Evolutionary conservation across 2,888 invertebrate genomes (phyloP), one percentile per base, ranked within the genome.

Genomic region (Aporophyla lueneburgensis): DNA sequence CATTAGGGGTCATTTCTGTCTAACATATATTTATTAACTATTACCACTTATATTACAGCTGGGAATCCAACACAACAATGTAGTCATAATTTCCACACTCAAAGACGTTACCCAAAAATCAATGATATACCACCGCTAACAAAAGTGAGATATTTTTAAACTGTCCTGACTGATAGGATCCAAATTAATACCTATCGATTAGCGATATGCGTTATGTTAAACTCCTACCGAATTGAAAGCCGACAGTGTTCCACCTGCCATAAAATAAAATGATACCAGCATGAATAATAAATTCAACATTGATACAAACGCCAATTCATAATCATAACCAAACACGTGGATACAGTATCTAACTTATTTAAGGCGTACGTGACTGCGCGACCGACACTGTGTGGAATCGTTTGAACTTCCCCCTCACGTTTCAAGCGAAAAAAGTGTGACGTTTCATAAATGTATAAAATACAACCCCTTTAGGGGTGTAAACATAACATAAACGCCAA

Each of bases 371-470:
- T 85, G 82, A 66, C 81, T 65, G 6, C 14, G 62, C 43, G 40
- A 58, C 59, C 56, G 53, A 71, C 76, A 58, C 72, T 21, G 71
- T 49, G 33, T 14, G 21, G 61, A 62, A 68, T 76, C 53, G 33
- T 68, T 85, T 71, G 12, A 63, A 58, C 43, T 76, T 85, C 81
- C 56, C 56, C 51, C 67, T 76, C 83, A 85, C 83, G 83, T 81
- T 56, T 12, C 21, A 5, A 84, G 56, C 43, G 69, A 71, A 83
- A 71, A 73, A 59, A 66, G 85, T 69, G 85, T 81, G 71, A 77
- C 67, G 54, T 71, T 73, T 68, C 65, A 81, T 85, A 83, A 76
- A 83, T 81, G 40, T 81, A 72, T 80, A 80, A 84, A 81, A 76
- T 46, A 74, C 27, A 68, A 27, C 33, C 61, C 33, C 43, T 59